Conservation (phyloP, 2,797 vertebrate genomes). For the Schizopygopsis pylzovi region DNA sequence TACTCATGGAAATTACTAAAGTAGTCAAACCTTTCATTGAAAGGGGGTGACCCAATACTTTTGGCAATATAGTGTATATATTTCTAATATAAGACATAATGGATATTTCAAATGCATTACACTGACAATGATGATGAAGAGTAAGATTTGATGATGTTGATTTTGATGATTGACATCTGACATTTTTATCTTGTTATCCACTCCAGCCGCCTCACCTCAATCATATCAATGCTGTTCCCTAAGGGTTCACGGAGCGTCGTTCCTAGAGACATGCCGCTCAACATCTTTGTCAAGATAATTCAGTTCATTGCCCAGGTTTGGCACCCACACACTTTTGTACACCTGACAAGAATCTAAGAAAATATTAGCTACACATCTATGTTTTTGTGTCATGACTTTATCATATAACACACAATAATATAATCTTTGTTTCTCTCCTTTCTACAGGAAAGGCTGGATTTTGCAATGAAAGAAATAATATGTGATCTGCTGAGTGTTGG, state of each 20-base stretch:
- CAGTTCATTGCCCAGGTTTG: slow-evolving; percentile 98
- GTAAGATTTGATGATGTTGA: slow-evolving; percentile 1
- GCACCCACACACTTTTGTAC: slow-evolving; percentile 19
- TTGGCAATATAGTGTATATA: background rate
- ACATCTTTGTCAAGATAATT: slow-evolving; percentile 99
- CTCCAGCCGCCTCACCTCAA: slow-evolving; percentile 93
- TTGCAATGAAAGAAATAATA: slow-evolving; percentile 88
- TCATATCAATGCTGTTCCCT: slow-evolving; percentile 96
- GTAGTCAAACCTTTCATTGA: too few relatives aligned
- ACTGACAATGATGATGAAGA: background rate
- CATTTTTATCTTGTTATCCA: background rate
- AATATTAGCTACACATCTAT: background rate
- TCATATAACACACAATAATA: background rate
- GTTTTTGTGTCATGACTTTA: background rate
- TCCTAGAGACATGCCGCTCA: slow-evolving; percentile 98
- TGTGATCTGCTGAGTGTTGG: slow-evolving; percentile 84
- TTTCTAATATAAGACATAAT: background rate
- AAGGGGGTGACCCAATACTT: too few relatives aligned
- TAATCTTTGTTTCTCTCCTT: slow-evolving; percentile 51
- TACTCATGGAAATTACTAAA: too few relatives aligned
- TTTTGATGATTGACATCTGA: slow-evolving; percentile 4
- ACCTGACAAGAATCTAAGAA: background rate
- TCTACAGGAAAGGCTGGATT: slow-evolving; percentile 83
- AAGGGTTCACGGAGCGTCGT: slow-evolving; percentile 97
- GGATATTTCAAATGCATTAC: background rate